Evolutionary conservation across 2,888 invertebrate species (phyloP).

Genomic region (Psylliodes chrysocephalus): DNA sequence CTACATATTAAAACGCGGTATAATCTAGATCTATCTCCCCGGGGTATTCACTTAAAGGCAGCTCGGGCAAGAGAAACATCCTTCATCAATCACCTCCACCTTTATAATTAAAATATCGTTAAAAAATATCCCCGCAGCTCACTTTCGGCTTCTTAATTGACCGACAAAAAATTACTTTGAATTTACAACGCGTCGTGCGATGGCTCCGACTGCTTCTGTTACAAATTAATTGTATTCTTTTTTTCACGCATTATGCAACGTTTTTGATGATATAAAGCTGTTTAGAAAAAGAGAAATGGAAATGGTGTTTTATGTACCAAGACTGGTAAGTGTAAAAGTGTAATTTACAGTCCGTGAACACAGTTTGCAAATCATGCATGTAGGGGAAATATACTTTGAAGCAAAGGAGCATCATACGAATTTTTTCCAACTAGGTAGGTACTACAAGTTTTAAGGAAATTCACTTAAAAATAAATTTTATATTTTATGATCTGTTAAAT

Average conservation of each 20-base stretch:
- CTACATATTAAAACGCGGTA: constrained; percentile 21
- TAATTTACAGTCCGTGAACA: no score
- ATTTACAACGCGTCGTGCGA: neutral
- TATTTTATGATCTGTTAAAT: no score
- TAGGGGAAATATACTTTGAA: no score
- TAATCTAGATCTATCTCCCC: constrained; percentile 27
- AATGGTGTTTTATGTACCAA: no score
- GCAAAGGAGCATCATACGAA: no score
- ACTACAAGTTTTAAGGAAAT: no score
- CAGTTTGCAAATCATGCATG: no score
- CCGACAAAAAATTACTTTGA: constrained; percentile 16
- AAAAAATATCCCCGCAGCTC: constrained; percentile 18
- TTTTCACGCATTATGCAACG: neutral
- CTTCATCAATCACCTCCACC: constrained; percentile 29
- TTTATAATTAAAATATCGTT: constrained; percentile 32
- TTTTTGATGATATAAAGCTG: no score
- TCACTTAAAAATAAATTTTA: no score
- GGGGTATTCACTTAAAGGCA: constrained; percentile 23
- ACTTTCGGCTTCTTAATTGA: constrained; percentile 29
- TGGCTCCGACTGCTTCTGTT: neutral
- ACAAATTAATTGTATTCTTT: neutral
- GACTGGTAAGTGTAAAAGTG: no score
- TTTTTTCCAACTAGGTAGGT: no score
- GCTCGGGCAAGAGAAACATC: constrained; percentile 14
- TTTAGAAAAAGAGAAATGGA: no score